A percentile compares a stretch with the other conserved stretches of the same genome.
These are phyloP conservation scores for Drosophila multiciliata DNA, from an alignment of 2,888 invertebrate genomes.

Conservation along the genomic window DNA sequence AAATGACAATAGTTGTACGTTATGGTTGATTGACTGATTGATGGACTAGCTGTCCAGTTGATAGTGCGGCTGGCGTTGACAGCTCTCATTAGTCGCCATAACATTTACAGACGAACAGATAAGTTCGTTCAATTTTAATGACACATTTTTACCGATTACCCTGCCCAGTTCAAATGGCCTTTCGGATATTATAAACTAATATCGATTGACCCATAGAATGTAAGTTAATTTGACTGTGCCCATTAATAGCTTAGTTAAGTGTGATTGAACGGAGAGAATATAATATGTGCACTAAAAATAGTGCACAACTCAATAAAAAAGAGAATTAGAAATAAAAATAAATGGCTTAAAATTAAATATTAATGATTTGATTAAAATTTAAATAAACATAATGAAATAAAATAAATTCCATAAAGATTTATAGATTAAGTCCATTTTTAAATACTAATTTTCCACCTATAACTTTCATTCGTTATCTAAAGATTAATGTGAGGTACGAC, in stretches of 20 bases:
- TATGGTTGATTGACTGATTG: slow-evolving; percentile 40
- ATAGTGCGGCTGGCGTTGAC: slow-evolving; percentile 42
- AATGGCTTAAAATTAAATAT: neutral
- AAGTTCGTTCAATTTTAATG: slow-evolving; percentile 30
- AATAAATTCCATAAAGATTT: neutral
- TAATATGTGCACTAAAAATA: neutral
- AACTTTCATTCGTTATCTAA: neutral
- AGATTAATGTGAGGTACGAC: neutral
- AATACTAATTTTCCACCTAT: neutral
- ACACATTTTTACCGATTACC: slow-evolving; percentile 16
- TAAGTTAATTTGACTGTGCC: neutral
- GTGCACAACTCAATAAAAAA: neutral
- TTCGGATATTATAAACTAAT: neutral
- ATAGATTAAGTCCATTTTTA: neutral
- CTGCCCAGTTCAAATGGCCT: neutral
- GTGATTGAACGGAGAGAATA: neutral
- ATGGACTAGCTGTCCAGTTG: slow-evolving; percentile 22
- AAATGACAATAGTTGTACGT: slow-evolving; percentile 41
- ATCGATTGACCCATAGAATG: neutral
- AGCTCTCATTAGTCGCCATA: slow-evolving; percentile 50
- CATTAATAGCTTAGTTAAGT: neutral
- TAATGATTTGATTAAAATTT: neutral
- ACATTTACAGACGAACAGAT: slow-evolving; percentile 37
- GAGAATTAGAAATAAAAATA: neutral
- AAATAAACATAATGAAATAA: neutral